A percentile compares a stretch with the other conserved stretches of the same genome.
phyloP scores from a whole-genome alignment of 2,797 vertebrate genomes.

The Sebastes itinus region DNA sequence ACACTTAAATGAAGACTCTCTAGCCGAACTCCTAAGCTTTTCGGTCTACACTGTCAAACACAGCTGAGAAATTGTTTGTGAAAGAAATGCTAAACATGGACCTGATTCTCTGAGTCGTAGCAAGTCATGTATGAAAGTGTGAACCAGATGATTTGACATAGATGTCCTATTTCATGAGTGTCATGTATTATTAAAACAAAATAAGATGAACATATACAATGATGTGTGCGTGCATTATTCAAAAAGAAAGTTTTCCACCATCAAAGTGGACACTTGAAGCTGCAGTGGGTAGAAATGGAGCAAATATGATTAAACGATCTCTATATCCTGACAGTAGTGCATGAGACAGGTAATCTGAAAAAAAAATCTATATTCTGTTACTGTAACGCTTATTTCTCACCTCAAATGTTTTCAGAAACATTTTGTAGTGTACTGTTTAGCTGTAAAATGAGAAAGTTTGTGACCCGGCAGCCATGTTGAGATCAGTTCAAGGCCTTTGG shows the following conservation, averaged over 20 bases:
- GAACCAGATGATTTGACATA: not conserved
- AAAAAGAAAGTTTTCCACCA: not conserved
- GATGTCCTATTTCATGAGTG: not conserved
- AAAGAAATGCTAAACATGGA: not conserved
- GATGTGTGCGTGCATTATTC: slow-evolving; percentile 7
- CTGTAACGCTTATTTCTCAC: too few species aligned
- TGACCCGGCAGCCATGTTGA: too few species aligned
- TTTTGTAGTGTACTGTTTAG: too few species aligned
- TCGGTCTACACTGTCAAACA: not conserved
- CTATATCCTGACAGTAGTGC: too few species aligned
- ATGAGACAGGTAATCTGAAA: too few species aligned
- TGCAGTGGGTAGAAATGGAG: too few species aligned
- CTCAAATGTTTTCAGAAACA: too few species aligned
- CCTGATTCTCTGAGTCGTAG: not conserved
- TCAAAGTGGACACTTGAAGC: not conserved
- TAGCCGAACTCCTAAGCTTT: not conserved
- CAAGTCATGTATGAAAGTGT: not conserved
- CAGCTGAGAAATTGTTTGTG: not conserved
- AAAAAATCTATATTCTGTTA: too few species aligned
- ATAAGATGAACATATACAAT: slow-evolving; percentile 5
- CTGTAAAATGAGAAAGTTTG: too few species aligned
- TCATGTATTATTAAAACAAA: slow-evolving; percentile 39
- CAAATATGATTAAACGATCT: too few species aligned
- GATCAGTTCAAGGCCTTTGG: too few species aligned
- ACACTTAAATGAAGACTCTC: not conserved